These are phyloP conservation scores for Drosophila oshimai DNA, from an alignment of 1,140 invertebrate species.

Conservation along the genomic window DNA sequence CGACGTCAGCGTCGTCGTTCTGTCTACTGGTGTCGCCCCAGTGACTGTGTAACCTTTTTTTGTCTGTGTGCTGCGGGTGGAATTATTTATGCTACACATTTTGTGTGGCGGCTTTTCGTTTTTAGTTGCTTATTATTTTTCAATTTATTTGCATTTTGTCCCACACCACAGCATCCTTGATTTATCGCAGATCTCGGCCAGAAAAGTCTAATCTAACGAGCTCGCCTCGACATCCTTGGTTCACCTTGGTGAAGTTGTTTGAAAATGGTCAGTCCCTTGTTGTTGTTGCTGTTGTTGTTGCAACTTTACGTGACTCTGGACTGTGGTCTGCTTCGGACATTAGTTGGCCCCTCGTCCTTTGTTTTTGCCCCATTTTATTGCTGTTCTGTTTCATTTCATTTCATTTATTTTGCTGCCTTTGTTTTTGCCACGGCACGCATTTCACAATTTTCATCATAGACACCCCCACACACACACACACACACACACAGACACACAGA, in stretches of 20 bases:
- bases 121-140: slow-evolving; percentile 62
- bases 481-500: slow-evolving; percentile 12
- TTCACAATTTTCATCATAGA: slow-evolving; percentile 63
- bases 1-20: slow-evolving; percentile 2
- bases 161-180: slow-evolving; percentile 33
- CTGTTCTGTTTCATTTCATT: slow-evolving; percentile 41
- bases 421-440: slow-evolving; percentile 51
- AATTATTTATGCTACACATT: slow-evolving; percentile 79
- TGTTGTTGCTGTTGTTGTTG: slow-evolving; percentile 44
- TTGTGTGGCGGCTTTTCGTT: slow-evolving; percentile 40
- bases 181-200: slow-evolving; percentile 44
- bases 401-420: slow-evolving; percentile 23
- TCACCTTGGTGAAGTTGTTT: slow-evolving; percentile 55
- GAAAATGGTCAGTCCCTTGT: slow-evolving; percentile 3
- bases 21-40: slow-evolving; percentile 63
- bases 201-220: slow-evolving; percentile 13
- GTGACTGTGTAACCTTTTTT: slow-evolving; percentile 76
- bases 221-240: slow-evolving; percentile 48
- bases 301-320: slow-evolving; percentile 70
- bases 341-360: slow-evolving; percentile 34
- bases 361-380: slow-evolving; percentile 36
- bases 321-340: slow-evolving; percentile 65
- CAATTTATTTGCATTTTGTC: slow-evolving; percentile 70
- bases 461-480: slow-evolving; percentile 23
- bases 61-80: slow-evolving; percentile 58